These are phyloP conservation scores for Salminus brasiliensis DNA, from an alignment of 2,113 vertebrate species.

Conservation along the genomic window DNA sequence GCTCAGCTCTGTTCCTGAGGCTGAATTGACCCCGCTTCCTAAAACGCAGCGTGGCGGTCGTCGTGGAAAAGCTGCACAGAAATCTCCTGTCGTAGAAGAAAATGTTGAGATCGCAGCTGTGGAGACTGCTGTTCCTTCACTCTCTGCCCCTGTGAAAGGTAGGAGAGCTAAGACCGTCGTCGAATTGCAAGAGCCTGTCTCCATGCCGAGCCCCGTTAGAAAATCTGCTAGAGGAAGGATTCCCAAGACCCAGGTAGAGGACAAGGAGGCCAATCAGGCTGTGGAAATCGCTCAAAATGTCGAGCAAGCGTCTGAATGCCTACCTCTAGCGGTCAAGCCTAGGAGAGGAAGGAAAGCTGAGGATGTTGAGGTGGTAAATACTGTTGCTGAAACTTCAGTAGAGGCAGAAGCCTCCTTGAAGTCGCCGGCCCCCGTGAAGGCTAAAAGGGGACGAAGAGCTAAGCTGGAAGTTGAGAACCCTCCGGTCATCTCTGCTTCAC, in stretches of 20 bases:
- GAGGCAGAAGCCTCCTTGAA: constrained; percentile 5
- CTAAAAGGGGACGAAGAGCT: constrained; percentile 56
- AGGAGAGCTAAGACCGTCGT: constrained; percentile 56
- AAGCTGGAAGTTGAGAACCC: constrained; percentile 24
- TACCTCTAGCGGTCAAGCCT: neutral
- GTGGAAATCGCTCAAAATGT: constrained; percentile 21
- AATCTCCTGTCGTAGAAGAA: neutral
- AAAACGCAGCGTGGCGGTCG: constrained; percentile 2
- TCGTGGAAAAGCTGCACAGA: constrained; percentile 21
- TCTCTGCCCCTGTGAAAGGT: constrained; percentile 53
- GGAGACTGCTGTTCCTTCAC: neutral
- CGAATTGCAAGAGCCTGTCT: constrained; percentile 38
- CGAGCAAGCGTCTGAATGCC: neutral
- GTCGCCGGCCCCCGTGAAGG: constrained; percentile 41
- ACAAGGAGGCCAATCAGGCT: constrained; percentile 44
- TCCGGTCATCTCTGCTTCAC: neutral
- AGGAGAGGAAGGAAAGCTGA: constrained; percentile 30
- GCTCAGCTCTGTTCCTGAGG: neutral
- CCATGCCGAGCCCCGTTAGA: constrained; percentile 38
- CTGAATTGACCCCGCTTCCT: neutral
- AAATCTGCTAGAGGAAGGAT: constrained; percentile 58
- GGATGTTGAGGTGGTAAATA: neutral
- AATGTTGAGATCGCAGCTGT: neutral
- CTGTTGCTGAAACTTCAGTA: neutral
- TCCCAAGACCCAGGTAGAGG: constrained; percentile 38